phyloP scores from a whole-genome alignment of 2,113 vertebrate species.

The Regulus satrapa region DNA sequence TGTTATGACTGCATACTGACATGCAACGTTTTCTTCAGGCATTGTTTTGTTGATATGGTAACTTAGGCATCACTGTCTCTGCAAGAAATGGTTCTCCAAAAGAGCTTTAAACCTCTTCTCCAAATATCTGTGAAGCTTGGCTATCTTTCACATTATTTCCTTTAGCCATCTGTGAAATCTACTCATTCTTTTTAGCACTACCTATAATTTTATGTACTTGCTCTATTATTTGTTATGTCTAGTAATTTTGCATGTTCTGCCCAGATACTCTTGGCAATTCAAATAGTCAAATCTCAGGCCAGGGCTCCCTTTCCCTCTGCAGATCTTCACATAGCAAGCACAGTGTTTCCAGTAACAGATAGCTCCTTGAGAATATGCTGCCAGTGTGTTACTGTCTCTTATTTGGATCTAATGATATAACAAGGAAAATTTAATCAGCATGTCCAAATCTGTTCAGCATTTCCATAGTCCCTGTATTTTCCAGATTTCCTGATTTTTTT shows the following conservation, averaged over 20 bases:
- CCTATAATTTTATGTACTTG: not conserved
- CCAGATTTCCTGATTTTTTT: not conserved
- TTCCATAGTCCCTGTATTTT: not conserved
- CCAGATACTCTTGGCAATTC: not conserved
- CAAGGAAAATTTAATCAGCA: not conserved
- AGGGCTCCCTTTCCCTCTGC: not conserved
- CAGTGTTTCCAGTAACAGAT: not conserved
- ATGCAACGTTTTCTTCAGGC: not conserved
- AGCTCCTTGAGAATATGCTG: not conserved
- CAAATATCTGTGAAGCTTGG: not conserved
- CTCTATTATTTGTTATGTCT: not conserved
- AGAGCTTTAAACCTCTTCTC: not conserved
- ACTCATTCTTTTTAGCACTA: not conserved
- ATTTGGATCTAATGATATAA: not conserved
- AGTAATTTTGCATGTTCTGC: not conserved
- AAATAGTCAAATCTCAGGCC: not conserved
- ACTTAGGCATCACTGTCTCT: not conserved
- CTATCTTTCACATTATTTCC: not conserved
- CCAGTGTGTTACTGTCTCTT: not conserved
- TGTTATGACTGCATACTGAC: rapidly evolving
- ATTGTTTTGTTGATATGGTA: not conserved
- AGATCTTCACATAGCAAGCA: not conserved
- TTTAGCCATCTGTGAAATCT: not conserved
- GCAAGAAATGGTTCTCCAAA: not conserved
- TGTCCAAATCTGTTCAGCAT: not conserved